Conservation (phyloP, 2,797 vertebrate species). For the Brotogeris chrysoptera region DNA sequence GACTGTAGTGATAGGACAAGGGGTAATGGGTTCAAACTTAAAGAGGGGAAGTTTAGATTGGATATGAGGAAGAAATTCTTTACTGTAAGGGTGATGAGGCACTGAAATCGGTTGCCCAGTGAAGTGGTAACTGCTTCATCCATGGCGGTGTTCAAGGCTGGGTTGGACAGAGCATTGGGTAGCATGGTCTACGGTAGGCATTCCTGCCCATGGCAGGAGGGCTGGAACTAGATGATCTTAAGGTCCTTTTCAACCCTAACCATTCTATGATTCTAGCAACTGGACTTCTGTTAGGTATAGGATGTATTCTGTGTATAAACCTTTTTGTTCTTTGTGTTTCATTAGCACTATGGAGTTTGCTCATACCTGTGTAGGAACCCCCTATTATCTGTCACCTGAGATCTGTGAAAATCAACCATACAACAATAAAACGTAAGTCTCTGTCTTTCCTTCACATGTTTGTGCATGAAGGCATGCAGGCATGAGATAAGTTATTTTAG, state of each 20-base stretch:
- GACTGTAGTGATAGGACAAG: not conserved
- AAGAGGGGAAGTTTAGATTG: not conserved
- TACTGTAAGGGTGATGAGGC: not conserved
- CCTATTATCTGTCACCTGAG: constrained; percentile 93
- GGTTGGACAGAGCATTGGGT: not conserved
- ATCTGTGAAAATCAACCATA: constrained; percentile 92
- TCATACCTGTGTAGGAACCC: constrained; percentile 87
- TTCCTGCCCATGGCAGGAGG: not conserved
- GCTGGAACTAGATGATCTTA: not conserved
- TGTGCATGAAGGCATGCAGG: not conserved
- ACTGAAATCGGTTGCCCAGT: not conserved
- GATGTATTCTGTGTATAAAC: not conserved
- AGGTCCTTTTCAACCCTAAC: not conserved
- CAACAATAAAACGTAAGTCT: constrained; percentile 90
- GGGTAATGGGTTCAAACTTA: not conserved
- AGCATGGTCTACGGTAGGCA: not conserved
- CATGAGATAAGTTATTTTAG: not conserved
- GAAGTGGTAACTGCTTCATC: not conserved
- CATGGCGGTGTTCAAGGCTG: not conserved
- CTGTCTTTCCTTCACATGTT: not conserved
- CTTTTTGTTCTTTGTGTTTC: constrained; percentile 36
- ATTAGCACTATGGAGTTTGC: constrained; percentile 87
- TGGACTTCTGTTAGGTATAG: not conserved
- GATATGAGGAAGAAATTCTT: not conserved
- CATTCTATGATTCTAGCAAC: not conserved